A percentile compares a stretch with the other conserved stretches of the same genome.
Evolutionary conservation across 2,797 vertebrate genomes (phyloP).

Genomic region (Myiothlypis chrysogaster): DNA sequence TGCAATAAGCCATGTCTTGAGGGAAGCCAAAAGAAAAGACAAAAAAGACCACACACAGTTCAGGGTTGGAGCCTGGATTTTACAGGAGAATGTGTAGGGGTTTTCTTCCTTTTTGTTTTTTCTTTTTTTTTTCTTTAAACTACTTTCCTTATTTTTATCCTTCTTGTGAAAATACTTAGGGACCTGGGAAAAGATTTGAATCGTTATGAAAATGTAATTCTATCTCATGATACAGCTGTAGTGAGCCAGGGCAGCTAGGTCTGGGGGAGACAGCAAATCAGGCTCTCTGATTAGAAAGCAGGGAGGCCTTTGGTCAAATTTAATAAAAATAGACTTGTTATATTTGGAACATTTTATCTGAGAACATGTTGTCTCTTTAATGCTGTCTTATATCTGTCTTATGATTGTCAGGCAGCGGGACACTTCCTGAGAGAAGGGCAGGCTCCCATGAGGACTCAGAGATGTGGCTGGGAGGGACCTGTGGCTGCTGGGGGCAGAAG

Average conservation of each 20-base stretch:
- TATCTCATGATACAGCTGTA: constrained; percentile 41
- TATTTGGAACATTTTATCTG: constrained; percentile 46
- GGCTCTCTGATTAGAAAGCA: constrained; percentile 25
- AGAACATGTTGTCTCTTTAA: background rate
- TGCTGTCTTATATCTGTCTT: background rate
- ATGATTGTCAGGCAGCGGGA: background rate
- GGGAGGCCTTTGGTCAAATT: constrained; percentile 38
- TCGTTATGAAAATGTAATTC: constrained; percentile 58
- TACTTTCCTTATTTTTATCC: constrained; percentile 6
- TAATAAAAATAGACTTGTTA: constrained; percentile 64
- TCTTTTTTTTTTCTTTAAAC: background rate
- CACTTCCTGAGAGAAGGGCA: background rate
- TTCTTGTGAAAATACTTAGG: constrained; percentile 60
- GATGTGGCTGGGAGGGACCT: background rate
- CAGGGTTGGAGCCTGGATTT: background rate
- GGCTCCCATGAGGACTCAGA: background rate
- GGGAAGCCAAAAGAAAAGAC: constrained; percentile 44
- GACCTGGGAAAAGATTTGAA: constrained; percentile 54
- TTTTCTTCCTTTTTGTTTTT: background rate
- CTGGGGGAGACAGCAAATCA: constrained; percentile 17
- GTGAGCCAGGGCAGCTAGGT: background rate
- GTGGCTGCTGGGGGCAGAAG: background rate
- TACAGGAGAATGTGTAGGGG: background rate
- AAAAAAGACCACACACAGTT: constrained; percentile 61
- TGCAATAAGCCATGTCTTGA: constrained; percentile 27